Conservation (phyloP, 1,140 invertebrate genomes). For the Mya arenaria region DNA sequence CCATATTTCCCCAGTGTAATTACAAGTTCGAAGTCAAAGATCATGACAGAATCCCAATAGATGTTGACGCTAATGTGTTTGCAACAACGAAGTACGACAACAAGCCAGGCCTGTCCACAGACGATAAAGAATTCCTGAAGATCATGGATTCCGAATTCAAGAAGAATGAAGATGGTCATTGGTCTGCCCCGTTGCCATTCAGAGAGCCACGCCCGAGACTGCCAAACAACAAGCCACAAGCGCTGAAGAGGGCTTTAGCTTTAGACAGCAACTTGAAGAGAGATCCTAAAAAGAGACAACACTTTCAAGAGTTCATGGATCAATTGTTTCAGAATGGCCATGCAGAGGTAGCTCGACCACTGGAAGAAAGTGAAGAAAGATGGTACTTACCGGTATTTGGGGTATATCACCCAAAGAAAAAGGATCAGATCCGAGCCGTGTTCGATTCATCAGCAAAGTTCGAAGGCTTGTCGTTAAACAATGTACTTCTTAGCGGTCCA, state of each 20-base stretch:
- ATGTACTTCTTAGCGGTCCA: constrained; percentile 55
- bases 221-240: constrained; percentile 35
- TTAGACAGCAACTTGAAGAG: constrained; percentile 7
- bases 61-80: background rate
- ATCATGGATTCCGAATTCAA: constrained; percentile 36
- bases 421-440: constrained; percentile 57
- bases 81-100: constrained; percentile 13
- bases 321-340: constrained; percentile 3
- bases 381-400: constrained; percentile 65
- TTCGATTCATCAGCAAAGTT: constrained; percentile 60
- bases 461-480: constrained; percentile 53
- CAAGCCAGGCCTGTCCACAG: constrained; percentile 7
- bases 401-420: constrained; percentile 54
- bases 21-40: background rate
- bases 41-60: background rate
- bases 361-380: background rate
- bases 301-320: constrained; percentile 41
- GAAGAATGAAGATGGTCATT: background rate
- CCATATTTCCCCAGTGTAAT: constrained; percentile 1
- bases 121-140: constrained; percentile 33
- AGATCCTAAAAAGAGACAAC: constrained; percentile 1
- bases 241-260: background rate
- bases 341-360: constrained; percentile 35
- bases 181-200: constrained; percentile 48
- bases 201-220: background rate